Conservation (phyloP, 2,113 vertebrate genomes). For the Tragelaphus scriptus region DNA sequence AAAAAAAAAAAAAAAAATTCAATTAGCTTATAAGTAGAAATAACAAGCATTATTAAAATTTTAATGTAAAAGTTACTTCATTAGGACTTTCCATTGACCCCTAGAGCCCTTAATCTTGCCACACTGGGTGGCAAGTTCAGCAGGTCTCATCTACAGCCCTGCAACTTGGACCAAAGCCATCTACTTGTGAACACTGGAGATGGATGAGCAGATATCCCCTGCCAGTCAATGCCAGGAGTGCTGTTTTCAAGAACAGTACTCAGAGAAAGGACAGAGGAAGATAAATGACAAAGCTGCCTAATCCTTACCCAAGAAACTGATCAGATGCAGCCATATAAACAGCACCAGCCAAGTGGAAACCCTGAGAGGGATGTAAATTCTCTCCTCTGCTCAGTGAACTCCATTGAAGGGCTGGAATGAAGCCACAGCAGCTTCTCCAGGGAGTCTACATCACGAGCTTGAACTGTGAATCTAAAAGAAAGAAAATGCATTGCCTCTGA, state of each 20-base stretch:
- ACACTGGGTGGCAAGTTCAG: rapidly evolving
- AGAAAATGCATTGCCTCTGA: constrained; percentile 85
- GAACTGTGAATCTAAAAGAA: constrained; percentile 87
- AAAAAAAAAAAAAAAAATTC: neutral
- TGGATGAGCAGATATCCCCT: neutral
- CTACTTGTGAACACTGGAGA: neutral
- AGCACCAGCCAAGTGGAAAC: constrained; percentile 77
- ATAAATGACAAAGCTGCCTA: constrained; percentile 78
- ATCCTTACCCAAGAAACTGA: neutral
- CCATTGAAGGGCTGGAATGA: constrained; percentile 89
- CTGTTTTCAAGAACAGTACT: neutral
- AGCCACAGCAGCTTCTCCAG: constrained; percentile 82
- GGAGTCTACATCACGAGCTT: constrained; percentile 86
- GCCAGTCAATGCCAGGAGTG: constrained; percentile 79
- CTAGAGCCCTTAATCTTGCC: neutral
- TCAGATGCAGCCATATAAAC: neutral
- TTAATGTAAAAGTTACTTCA: neutral
- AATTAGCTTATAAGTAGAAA: constrained; percentile 29
- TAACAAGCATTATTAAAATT: neutral
- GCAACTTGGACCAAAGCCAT: too few species aligned
- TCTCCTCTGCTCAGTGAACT: constrained; percentile 86
- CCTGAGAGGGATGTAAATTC: constrained; percentile 85
- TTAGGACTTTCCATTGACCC: neutral
- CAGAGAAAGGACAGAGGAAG: constrained; percentile 60
- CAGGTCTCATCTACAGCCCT: neutral